phyloP scores from a whole-genome alignment of 2,888 invertebrate genomes.

The Leptinotarsa tumamoca region DNA sequence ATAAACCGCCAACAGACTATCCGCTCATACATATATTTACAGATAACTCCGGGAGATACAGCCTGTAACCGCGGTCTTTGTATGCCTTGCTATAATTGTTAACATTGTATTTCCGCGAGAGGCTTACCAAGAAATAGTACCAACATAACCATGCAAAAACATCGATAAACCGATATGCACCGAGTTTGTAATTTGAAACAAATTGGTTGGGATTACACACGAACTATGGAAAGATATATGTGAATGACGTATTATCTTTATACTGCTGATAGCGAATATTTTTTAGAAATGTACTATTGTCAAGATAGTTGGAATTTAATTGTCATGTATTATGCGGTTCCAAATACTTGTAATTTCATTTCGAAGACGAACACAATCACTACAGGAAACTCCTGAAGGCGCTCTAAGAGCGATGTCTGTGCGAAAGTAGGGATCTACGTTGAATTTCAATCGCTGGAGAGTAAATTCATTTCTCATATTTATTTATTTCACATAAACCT shows the following conservation, averaged over 20 bases:
- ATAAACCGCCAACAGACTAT: constrained; percentile 30
- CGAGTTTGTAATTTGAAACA: neutral
- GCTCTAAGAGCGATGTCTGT: no score
- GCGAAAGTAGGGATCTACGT: no score
- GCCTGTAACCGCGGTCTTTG: constrained; percentile 27
- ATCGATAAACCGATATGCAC: constrained; percentile 14
- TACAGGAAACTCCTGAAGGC: no score
- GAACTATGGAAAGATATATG: neutral
- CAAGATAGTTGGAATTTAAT: no score
- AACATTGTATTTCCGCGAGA: constrained; percentile 28
- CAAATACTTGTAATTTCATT: no score
- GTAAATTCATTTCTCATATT: no score
- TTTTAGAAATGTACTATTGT: no score
- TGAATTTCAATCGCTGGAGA: no score
- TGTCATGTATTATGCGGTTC: no score
- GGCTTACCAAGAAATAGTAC: constrained; percentile 26
- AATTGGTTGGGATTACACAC: constrained; percentile 4
- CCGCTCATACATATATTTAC: constrained; percentile 24
- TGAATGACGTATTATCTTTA: neutral
- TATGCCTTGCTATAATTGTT: constrained; percentile 29
- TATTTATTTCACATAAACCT: no score
- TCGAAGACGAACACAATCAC: no score
- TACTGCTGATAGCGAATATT: no score
- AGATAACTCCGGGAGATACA: constrained; percentile 30
- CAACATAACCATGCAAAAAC: constrained; percentile 11